Conservation (phyloP, 2,113 vertebrate genomes). For the Nothobranchius furzeri region DNA sequence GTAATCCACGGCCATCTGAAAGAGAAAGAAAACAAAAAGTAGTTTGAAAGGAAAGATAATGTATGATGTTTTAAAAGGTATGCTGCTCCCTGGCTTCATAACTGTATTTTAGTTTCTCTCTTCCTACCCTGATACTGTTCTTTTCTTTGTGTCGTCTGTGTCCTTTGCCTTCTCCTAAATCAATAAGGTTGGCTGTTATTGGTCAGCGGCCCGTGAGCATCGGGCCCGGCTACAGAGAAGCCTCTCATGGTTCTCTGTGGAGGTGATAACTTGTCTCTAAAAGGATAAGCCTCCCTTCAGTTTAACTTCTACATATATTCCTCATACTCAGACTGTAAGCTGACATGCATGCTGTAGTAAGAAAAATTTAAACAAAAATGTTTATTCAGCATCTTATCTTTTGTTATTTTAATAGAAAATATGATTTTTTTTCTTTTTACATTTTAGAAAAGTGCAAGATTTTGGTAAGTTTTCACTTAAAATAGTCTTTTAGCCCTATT, state of each 20-base stretch:
- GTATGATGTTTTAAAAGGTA: conserved; percentile 78
- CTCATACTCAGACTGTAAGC: too few relatives aligned
- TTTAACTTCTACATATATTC: conserved; percentile 65
- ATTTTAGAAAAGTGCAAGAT: too few relatives aligned
- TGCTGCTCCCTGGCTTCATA: conserved; percentile 61
- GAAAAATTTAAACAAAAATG: not conserved
- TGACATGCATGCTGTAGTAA: not conserved
- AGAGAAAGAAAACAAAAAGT: conserved; percentile 37
- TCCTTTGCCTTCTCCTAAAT: conserved; percentile 71
- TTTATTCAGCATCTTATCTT: not conserved
- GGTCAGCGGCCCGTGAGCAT: conserved; percentile 75
- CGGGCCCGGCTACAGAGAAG: conserved; percentile 61
- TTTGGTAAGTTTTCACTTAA: too few relatives aligned
- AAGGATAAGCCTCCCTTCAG: conserved; percentile 51
- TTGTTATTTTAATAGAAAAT: too few relatives aligned
- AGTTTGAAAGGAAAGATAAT: conserved; percentile 60
- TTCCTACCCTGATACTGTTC: conserved; percentile 9
- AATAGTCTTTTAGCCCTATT: too few relatives aligned
- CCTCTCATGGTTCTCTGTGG: conserved; percentile 48
- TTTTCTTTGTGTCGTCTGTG: conserved; percentile 33
- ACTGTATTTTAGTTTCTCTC: conserved; percentile 45
- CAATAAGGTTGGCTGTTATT: conserved; percentile 74
- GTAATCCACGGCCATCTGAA: conserved; percentile 62
- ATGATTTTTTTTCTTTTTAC: too few relatives aligned
- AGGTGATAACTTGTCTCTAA: conserved; percentile 71